Conservation (phyloP, 2,113 vertebrate species). For the Tragelaphus scriptus region DNA sequence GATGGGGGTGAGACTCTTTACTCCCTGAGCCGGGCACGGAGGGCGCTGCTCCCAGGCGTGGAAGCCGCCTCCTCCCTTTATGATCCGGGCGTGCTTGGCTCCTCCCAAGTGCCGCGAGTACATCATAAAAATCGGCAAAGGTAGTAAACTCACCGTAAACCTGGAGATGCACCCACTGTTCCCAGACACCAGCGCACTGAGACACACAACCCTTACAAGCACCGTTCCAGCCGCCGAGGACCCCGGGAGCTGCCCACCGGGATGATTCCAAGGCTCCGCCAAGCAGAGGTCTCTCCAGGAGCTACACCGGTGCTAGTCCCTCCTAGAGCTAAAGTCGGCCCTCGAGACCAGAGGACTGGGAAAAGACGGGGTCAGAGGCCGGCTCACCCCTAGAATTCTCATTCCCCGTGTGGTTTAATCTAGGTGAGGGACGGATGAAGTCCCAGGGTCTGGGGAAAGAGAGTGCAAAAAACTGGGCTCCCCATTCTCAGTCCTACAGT, state of each 20-base stretch:
- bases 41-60: background rate
- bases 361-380: background rate
- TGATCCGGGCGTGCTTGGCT: background rate
- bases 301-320: background rate
- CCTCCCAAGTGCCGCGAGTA: background rate
- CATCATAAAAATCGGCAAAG: too few species aligned
- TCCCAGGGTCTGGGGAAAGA: background rate
- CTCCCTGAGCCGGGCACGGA: fast-evolving
- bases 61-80: too few species aligned
- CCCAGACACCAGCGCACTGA: background rate
- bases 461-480: background rate
- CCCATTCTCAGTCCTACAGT: background rate
- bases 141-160: too few species aligned
- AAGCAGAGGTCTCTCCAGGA: background rate
- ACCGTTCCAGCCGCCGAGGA: fast-evolving
- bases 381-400: background rate
- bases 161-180: background rate
- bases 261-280: background rate
- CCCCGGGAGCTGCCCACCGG: fast-evolving
- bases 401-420: background rate
- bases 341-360: too few species aligned
- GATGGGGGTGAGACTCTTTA: too few species aligned
- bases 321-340: too few species aligned
- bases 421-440: too few species aligned
- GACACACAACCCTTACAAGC: background rate